phyloP scores from a whole-genome alignment of 2,797 vertebrate genomes.

The Zalophus californianus region DNA sequence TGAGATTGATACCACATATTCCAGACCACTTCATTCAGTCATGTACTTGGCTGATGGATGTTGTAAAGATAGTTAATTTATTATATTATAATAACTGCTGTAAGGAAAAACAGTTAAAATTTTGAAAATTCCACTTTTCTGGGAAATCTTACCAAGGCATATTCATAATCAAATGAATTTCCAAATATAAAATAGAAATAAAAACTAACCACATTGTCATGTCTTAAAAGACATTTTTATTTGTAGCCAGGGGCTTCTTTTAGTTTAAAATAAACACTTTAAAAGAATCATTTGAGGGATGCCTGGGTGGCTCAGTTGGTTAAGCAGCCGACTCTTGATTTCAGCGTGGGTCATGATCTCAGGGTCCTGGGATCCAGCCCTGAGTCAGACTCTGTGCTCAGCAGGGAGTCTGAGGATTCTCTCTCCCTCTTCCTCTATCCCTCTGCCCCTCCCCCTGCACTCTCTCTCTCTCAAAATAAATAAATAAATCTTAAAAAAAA shows the following conservation, averaged over 20 bases:
- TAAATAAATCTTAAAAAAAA: not conserved
- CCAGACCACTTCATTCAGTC: not conserved
- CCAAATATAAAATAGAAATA: constrained; percentile 29
- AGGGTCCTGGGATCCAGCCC: not conserved
- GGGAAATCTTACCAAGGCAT: not conserved
- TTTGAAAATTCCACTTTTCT: not conserved
- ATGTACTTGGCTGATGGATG: not conserved
- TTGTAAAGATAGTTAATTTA: not conserved
- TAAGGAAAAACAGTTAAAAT: constrained; percentile 34
- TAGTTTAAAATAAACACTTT: not conserved
- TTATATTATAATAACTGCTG: not conserved
- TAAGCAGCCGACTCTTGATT: not conserved
- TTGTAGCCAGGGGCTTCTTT: not conserved
- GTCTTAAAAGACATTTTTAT: constrained; percentile 18
- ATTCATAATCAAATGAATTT: constrained; percentile 16
- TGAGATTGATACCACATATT: not conserved
- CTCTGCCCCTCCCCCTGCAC: not conserved
- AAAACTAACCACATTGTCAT: not conserved
- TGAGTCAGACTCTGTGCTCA: not conserved
- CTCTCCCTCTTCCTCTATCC: not conserved
- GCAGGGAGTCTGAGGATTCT: not conserved
- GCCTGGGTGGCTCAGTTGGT: not conserved
- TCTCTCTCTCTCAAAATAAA: not conserved
- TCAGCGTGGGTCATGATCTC: not conserved
- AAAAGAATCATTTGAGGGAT: not conserved